A percentile compares a stretch with the other conserved stretches of the same genome.
Evolutionary conservation across 1,140 invertebrate species (phyloP).

Genomic region (Papilio glaucus): DNA sequence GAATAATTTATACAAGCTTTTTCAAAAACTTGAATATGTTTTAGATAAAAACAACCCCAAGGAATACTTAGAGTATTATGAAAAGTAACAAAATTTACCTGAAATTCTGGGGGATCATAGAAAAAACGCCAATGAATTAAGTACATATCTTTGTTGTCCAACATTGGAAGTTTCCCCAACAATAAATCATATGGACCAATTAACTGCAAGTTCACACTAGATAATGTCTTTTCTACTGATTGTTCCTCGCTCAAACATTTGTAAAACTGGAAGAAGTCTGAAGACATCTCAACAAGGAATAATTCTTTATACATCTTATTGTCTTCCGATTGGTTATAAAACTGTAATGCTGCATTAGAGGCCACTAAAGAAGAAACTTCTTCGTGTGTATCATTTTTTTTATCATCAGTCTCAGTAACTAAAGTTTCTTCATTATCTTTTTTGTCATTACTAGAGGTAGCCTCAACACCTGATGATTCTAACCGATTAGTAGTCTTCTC

Average conservation of each 20-base stretch:
- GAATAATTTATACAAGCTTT: too few species aligned
- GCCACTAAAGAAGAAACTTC: not conserved
- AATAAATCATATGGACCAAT: constrained; percentile 95
- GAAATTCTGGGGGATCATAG: constrained; percentile 97
- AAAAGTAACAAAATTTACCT: constrained; percentile 84
- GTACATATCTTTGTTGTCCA: constrained; percentile 85
- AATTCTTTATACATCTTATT: constrained; percentile 86
- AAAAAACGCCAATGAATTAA: constrained; percentile 95
- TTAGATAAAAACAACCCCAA: too few species aligned
- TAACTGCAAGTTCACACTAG: constrained; percentile 87
- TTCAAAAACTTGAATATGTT: too few species aligned
- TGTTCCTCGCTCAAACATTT: constrained; percentile 85
- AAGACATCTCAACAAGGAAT: constrained; percentile 94
- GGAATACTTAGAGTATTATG: too few species aligned
- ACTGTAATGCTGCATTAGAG: constrained; percentile 46
- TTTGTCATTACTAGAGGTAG: not conserved
- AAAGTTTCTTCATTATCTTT: not conserved
- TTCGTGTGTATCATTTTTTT: constrained; percentile 32
- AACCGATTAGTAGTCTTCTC: too few species aligned
- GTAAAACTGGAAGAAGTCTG: constrained; percentile 94
- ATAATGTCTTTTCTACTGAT: constrained; percentile 85
- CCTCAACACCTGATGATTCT: constrained; percentile 8
- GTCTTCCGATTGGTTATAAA: constrained; percentile 56
- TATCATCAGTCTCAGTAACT: constrained; percentile 29
- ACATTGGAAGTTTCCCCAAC: constrained; percentile 85